Evolutionary conservation across 2,113 vertebrate species (phyloP), one percentile per base, ranked within the genome.

Genomic region (Petroica traversi): DNA sequence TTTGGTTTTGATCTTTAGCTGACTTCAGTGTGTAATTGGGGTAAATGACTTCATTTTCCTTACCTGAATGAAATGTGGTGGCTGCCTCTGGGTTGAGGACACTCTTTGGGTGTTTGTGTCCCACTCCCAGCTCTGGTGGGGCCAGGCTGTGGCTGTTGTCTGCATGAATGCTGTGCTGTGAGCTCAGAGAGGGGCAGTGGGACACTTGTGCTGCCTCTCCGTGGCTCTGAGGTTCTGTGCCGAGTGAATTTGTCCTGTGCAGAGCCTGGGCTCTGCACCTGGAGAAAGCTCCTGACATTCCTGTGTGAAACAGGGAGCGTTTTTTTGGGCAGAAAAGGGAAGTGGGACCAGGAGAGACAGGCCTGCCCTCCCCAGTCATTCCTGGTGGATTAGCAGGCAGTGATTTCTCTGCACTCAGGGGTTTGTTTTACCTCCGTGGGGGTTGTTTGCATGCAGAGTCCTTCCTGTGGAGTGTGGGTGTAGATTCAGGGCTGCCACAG

Each of bases 171-270:
- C 67, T 34, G 12, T 2, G 5, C 5, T 48, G 34, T 29, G 66
- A 79, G 57, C 19, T 68, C 18, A 24, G 64, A 45, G 76, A 26
- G 40, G 36, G 43, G 8, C 92, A 52, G 34, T 17, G 74, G 33
- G 41, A 40, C 58, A 3, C 45, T 72, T 45, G 6, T 0, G 26
- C 54, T 69, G 75, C 62, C 74, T 82, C 45, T 92, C 40, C 13
- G 54, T 85, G 88, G 14, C 57, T 75, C 80, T 61, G 17, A 28
- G 49, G 9, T 52, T 57, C 49, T 72, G 2, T 55, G 55, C 55
- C 19, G 0, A 6, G 62, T 38, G 62, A 17, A 28, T 92, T 66
- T 77, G 26, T n/a, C 0, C 57, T n/a, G 1, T 58, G 36, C 58
- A 33, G 48, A 31, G 41, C 5, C 46, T 11, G 38, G 59, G 45